Conservation (phyloP, 2,797 vertebrate genomes). For the Jordanella pulchra region DNA sequence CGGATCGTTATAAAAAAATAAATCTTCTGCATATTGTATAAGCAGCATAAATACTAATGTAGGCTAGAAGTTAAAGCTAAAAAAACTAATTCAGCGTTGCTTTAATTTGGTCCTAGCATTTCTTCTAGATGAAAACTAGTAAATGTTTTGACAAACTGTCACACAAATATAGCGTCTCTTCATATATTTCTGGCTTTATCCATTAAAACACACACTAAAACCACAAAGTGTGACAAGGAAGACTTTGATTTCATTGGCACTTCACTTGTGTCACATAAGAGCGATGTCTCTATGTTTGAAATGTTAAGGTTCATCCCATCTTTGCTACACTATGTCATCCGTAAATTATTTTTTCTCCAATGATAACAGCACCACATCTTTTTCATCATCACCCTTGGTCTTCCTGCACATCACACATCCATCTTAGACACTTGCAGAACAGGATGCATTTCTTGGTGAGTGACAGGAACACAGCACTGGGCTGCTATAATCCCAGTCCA, state of each 20-base stretch:
- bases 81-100: neutral
- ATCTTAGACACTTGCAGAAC: constrained; percentile 30
- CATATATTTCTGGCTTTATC: constrained; percentile 7
- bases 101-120: constrained; percentile 5
- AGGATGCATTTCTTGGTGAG: constrained; percentile 60
- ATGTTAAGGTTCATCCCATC: constrained; percentile 13
- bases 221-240: constrained; percentile 13
- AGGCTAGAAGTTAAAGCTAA: constrained; percentile 4
- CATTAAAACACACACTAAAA: neutral
- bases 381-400: constrained; percentile 45
- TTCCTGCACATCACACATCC: constrained; percentile 25
- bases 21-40: constrained; percentile 30
- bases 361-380: constrained; percentile 25
- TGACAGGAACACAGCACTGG: constrained; percentile 61
- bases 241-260: constrained; percentile 8
- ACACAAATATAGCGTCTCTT: constrained; percentile 16
- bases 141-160: constrained; percentile 13
- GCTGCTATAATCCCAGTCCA: constrained; percentile 60
- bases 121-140: constrained; percentile 17
- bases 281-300: constrained; percentile 20
- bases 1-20: constrained; percentile 41
- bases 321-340: constrained; percentile 45
- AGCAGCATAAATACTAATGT: constrained; percentile 30
- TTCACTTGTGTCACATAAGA: constrained; percentile 28
- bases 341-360: constrained; percentile 24